Conservation (phyloP, 2,113 vertebrate genomes). For the Tragelaphus strepsiceros region DNA sequence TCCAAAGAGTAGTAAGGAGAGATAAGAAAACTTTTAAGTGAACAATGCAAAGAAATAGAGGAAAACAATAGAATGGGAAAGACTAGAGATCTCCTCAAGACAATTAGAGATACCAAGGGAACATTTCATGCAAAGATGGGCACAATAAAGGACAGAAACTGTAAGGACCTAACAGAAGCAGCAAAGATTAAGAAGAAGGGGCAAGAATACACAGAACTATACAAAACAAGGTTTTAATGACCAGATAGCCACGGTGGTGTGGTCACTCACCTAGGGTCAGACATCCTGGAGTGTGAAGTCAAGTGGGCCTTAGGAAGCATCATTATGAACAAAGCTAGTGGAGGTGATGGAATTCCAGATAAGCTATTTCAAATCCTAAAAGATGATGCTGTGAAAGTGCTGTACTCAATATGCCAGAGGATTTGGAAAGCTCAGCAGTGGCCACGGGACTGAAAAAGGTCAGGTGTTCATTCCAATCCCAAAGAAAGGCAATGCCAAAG, state of each 20-base stretch:
- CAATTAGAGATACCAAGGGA: background rate
- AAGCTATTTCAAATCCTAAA: background rate
- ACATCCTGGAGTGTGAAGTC: background rate
- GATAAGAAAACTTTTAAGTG: background rate
- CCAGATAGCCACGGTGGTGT: background rate
- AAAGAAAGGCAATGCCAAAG: background rate
- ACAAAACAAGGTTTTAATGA: background rate
- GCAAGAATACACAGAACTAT: background rate
- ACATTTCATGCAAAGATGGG: background rate
- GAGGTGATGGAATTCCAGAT: background rate
- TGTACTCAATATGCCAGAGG: background rate
- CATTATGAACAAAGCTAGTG: background rate
- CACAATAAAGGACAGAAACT: background rate
- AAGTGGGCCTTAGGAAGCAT: background rate
- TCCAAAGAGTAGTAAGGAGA: background rate
- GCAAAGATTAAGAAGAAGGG: background rate
- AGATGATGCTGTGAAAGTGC: background rate
- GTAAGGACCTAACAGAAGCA: background rate
- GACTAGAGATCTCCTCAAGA: background rate
- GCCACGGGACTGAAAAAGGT: background rate
- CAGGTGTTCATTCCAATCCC: background rate
- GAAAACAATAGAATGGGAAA: background rate
- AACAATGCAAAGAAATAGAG: background rate
- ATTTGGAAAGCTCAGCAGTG: background rate
- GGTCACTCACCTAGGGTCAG: background rate